A percentile compares a stretch with the other conserved stretches of the same genome.
phyloP scores from a whole-genome alignment of 1,140 invertebrate genomes.

The Musca domestica region DNA sequence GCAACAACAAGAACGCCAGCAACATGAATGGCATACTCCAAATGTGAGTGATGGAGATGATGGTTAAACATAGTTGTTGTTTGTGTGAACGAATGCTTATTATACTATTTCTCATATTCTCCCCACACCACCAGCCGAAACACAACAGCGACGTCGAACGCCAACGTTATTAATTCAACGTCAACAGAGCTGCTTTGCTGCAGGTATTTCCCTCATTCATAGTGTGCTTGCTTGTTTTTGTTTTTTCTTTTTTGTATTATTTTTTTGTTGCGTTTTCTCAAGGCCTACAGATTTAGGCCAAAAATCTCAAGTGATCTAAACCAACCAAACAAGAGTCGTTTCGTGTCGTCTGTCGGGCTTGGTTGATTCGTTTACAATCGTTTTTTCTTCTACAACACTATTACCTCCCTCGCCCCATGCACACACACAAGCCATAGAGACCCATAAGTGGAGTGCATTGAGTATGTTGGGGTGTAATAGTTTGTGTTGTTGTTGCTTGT shows the following conservation, averaged over 20 bases:
- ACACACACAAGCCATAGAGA: too few species aligned
- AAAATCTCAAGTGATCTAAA: constrained; percentile 28
- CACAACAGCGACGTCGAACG: background rate
- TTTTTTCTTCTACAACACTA: too few species aligned
- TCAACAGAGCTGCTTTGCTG: constrained; percentile 10
- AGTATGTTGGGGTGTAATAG: too few species aligned
- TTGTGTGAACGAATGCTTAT: background rate
- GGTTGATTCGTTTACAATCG: too few species aligned
- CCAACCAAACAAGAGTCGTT: constrained; percentile 22
- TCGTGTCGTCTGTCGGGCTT: background rate
- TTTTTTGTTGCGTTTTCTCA: constrained; percentile 24
- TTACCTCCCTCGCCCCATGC: too few species aligned
- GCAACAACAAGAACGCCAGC: too few species aligned
- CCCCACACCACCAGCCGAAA: background rate
- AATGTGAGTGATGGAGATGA: too few species aligned
- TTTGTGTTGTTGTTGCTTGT: too few species aligned
- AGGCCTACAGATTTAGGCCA: constrained; percentile 31
- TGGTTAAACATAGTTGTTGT: background rate
- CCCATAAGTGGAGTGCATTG: too few species aligned
- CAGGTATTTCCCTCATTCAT: constrained; percentile 17
- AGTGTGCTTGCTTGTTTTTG: background rate
- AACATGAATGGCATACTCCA: too few species aligned
- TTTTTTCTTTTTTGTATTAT: constrained; percentile 1
- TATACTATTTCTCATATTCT: background rate
- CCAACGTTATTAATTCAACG: constrained; percentile 8